These are phyloP conservation scores for Urocyon cinereoargenteus DNA, from an alignment of 2,797 vertebrate genomes.

Conservation along the genomic window DNA sequence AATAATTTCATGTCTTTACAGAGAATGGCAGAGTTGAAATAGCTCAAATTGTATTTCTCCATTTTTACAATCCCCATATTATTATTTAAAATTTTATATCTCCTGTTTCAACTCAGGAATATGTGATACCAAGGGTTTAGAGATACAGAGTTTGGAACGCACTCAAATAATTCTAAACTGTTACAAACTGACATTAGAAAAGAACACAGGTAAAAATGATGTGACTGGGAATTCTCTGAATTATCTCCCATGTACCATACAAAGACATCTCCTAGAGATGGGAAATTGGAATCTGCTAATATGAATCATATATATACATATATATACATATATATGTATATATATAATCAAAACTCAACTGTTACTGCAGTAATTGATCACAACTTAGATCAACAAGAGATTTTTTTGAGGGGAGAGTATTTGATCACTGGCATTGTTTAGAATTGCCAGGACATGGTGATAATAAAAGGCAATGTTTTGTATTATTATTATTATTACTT, in stretches of 20 bases:
- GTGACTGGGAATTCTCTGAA: background rate
- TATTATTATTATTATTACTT: background rate
- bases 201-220: background rate
- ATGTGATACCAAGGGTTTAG: background rate
- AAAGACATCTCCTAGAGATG: background rate
- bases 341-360: background rate
- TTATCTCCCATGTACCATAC: background rate
- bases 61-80: background rate
- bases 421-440: background rate
- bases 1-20: background rate
- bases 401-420: background rate
- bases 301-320: background rate
- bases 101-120: background rate
- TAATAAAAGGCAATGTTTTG: background rate
- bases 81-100: background rate
- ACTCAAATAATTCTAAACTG: background rate
- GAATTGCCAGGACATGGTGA: background rate
- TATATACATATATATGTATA: background rate
- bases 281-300: background rate
- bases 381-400: background rate
- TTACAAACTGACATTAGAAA: background rate
- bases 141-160: background rate
- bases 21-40: background rate
- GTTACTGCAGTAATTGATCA: background rate
- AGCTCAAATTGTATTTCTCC: background rate